Base-by-base conservation (phyloP, 2,113 vertebrate species). In the Calypte anna region DNA sequence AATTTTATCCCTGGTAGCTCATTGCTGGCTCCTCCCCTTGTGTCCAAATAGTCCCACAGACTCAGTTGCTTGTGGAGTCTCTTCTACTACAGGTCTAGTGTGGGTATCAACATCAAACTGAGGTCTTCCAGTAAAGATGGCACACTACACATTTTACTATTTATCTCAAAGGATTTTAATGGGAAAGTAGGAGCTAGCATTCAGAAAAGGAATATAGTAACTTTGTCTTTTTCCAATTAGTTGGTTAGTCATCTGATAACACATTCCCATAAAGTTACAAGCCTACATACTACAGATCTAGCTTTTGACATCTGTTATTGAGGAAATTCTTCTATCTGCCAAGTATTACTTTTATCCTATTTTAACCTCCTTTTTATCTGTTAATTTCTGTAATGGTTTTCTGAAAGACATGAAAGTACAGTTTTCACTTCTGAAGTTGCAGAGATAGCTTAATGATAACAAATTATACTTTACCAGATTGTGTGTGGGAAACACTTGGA, bases 401-500 rank as follows among this genome's bases (percentile, higher is more conserved):
- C 82, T 95, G 90, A 94, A 91, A 93, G 66, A 70, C 44, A 48
- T 48, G 40, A 54, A 95, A 96, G 50, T 85, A 61, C 54, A 87
- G 38, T 73, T 96, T 70, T 91, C 30, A n/a, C 58, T 87, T 78
- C 62, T 75, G 67, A 93, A 95, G 76, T 64, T 93, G 40, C 55
- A 76, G 46, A 85, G 50, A 73, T 75, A 79, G 53, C 58, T 93
- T 94, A 91, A 93, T 94, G 90, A 68, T 91, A 91, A 94, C 53
- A 94, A 95, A 95, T 95, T 96, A 48, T 17, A 84, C 87, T 86
- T 81, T 54, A 33, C 77, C 91, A 91, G 86, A 84, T 91, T 96
- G 91, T 84, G 68, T 78, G 74, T 85, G 58, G 78, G 91, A 93
- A 89, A 92, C 90, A 90, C 89, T 94, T 94, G 90, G 84, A 80